Evolutionary conservation across 2,888 invertebrate species (phyloP).

Genomic region (Psococerastis gibbosa): DNA sequence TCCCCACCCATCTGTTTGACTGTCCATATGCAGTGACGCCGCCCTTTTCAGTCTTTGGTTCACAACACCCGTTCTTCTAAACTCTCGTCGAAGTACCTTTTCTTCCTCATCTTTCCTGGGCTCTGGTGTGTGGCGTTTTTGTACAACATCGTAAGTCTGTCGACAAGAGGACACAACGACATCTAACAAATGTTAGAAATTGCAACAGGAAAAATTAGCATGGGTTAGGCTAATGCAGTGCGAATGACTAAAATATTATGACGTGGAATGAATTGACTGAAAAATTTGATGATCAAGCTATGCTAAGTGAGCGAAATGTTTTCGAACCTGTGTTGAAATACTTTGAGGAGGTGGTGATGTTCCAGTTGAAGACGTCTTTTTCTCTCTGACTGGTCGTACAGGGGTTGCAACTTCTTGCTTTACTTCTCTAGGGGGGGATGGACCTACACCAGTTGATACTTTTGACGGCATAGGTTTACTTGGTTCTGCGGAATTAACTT

Average conservation of each 20-base stretch:
- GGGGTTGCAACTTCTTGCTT: slow-evolving; percentile 12
- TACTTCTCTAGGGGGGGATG: slow-evolving; percentile 37
- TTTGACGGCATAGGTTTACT: slow-evolving; percentile 18
- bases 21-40: slow-evolving; percentile 22
- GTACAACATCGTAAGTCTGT: slow-evolving; percentile 20
- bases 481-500: no score
- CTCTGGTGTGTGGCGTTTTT: slow-evolving; percentile 12
- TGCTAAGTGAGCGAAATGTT: no score
- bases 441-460: slow-evolving; percentile 41
- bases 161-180: slow-evolving; percentile 3
- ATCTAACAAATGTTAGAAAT: no score
- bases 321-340: slow-evolving; percentile 77
- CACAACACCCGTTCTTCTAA: slow-evolving; percentile 14
- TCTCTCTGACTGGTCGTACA: not conserved
- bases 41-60: slow-evolving; percentile 21
- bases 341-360: slow-evolving; percentile 75
- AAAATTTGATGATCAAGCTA: no score
- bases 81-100: slow-evolving; percentile 14
- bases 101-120: slow-evolving; percentile 13
- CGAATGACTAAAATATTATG: no score
- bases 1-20: slow-evolving; percentile 17
- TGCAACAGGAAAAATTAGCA: no score
- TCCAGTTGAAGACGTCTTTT: slow-evolving; percentile 40
- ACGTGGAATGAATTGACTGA: no score
- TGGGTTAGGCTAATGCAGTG: no score